Percentiles rank a stretch among this genome's conserved stretches.
These are phyloP conservation scores for Ditylenchus dipsaci DNA, from an alignment of 1,140 invertebrate species.

Conservation along the genomic window DNA sequence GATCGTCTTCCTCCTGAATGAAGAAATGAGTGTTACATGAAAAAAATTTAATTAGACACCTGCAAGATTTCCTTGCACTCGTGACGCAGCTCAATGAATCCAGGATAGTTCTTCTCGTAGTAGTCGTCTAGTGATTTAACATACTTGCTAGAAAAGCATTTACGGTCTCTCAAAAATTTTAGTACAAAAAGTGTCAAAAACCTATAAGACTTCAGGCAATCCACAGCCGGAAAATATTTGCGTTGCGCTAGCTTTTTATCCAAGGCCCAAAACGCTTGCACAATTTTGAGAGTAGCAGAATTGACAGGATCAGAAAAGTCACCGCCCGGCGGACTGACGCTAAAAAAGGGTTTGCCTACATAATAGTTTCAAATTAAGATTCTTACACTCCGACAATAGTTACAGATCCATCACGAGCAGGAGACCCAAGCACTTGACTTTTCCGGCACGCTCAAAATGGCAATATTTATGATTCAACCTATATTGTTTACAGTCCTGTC, in stretches of 20 bases:
- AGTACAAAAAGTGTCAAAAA: conserved; percentile 3
- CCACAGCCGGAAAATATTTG: conserved; percentile 99
- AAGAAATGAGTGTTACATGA: conserved; percentile 30
- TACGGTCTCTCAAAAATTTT: not conserved
- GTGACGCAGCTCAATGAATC: conserved; percentile 79
- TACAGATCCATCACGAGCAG: conserved; percentile 93
- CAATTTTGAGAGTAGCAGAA: conserved; percentile 94
- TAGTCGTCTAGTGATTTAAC: conserved; percentile 94
- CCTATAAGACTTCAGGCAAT: conserved; percentile 97
- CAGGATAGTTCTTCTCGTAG: conserved; percentile 94
- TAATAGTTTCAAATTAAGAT: conserved; percentile 3
- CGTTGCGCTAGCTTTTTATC: conserved; percentile 98
- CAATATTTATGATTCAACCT: no score
- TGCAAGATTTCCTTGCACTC: conserved; percentile 79
- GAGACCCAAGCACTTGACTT: conserved; percentile 94
- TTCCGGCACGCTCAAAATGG: conserved; percentile 87
- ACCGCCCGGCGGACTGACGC: conserved; percentile 95
- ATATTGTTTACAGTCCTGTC: no score
- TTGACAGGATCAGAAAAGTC: conserved; percentile 99
- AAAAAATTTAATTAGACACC: conserved; percentile 11
- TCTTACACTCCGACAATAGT: conserved; percentile 89
- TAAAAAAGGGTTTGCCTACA: conserved; percentile 41
- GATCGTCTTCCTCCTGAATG: conserved; percentile 95
- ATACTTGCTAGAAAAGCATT: conserved; percentile 73
- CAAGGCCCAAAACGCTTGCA: conserved; percentile 98